Evolutionary conservation across 1,140 invertebrate genomes (phyloP), one percentile per base, ranked within the genome.

Genomic region (Tetramorium parvispinum): DNA sequence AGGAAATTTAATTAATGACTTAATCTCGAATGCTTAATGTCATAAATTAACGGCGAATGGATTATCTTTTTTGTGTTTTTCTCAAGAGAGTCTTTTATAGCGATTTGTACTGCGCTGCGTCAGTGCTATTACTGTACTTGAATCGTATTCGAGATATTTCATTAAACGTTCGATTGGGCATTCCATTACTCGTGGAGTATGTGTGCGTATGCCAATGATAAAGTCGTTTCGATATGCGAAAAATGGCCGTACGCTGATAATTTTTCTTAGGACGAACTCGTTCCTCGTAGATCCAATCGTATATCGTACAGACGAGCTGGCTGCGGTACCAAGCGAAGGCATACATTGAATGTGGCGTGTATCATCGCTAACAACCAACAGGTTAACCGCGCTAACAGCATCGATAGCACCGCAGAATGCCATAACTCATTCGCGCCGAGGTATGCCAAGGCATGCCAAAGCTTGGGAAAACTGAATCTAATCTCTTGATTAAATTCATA

Each of bases 331-430:
- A 40, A 68, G 78, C 53, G 37, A 40, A 82, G 51, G 79, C 40
- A 82, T 57, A 82, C 53, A 75, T 83, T 75, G 85, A 83, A 88
- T 88, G 63, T 82, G 89, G 79, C 57, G 76, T 91, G 89, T 76
- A 91, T 91, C 89, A 91, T 91, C 89, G 76, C 43, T 91, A 89
- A 89, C 88, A 86, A 55, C 82, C 76, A 71, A 78, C 83, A 65
- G 66, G 86, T 75, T 86, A 86, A 75, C 77, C 61, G 88, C 73
- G 79, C 87, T 85, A 88, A 88, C 88, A 85, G 75, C 87, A 75
- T 85, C 89, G 87, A 91, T 88, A 85, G 89, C 82, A 63, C 83
- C 81, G 81, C 53, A 75, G 71, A 75, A 76, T 77, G 70, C 70
- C 68, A 86, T 87, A 86, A 87, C 68, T 85, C 49, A 87, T 87